Base-by-base conservation (phyloP, 1,140 invertebrate species). In the Hirudo medicinalis region DNA sequence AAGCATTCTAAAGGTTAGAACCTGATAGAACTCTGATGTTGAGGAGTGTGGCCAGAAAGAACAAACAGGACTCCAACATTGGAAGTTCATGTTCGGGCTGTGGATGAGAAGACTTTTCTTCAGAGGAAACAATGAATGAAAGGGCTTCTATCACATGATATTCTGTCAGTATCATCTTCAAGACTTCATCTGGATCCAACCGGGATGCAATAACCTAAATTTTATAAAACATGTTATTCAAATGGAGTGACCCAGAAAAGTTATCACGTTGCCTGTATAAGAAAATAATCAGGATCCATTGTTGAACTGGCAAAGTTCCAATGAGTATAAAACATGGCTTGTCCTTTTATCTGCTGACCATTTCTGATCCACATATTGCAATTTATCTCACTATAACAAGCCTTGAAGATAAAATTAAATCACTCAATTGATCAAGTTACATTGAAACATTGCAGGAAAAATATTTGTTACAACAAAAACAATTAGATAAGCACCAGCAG, bases 301-400 rank as follows among this genome's bases (percentile, higher is more conserved):
- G 97, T 95, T 1, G 93, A 96, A 82, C 95, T 96, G 83, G 92
- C 96, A 83, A 97, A 97, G 83, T 97, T 95, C 73, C 91, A 94
- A 80, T 97, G 94, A 75, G 97, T 92, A 79, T 97, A 98, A 25
- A 94, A 97, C 92, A 97, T 97, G 8, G 94, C 93, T 83, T 97
- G 94, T 19, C 93, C 93, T 82, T 93, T 93, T 75, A 97, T 97
- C 85, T 97, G 94, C 0, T 96, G 84, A 0, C 94, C 95, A 83
- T 97, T 97, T 70, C 94, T 86, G 36, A 97, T 91, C 94, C 94
- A 97, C 76, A 96, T 86, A 19, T 91, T 91, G 76, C 89, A 89
- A 67, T 94, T 84, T 76, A 97, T 94, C 85, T 97, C 94, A 81
- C 94, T 91, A 82, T 95, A 93, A 0, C 91, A 88, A 71, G 91